Evolutionary conservation across 2,113 vertebrate species (phyloP), one percentile per base, ranked within the genome.

Genomic region (Stegastes partitus): DNA sequence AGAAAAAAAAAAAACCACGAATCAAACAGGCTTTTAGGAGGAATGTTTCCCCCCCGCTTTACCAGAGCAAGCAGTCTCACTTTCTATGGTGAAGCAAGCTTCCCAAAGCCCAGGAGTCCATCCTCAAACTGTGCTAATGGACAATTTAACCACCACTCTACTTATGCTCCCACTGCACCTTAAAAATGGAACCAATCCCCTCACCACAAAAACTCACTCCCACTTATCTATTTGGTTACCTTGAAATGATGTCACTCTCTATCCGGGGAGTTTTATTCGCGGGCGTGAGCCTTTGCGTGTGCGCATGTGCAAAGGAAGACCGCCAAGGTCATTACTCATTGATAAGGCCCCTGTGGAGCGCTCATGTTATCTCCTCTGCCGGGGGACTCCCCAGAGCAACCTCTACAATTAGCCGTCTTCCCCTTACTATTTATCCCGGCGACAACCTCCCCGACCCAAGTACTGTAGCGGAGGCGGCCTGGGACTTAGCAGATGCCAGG

Each of bases 241-340:
- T 68, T 23, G 31, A 61, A 64, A 73, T 88, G 81, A 90, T 86
- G 90, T 90, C 88, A 82, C 68, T 53, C 25, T 68, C 53, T 34
- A 22, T 66, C 44, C 45, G 1, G 77, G 57, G 66, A 82, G 74
- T 42, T 12, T 37, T 44, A 72, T 44, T 63, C 63, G 19, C 0
- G 3, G 54, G 61, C 54, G 18, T 50, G 75, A 53, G 56, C 75
- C 56, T 54, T 26, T 25, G 69, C 63, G 79, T 56, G 23, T 62
- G 50, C 23, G 42, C 21, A 44, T 59, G 77, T 68, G 66, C 47
- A 28, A 67, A 37, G 55, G 62, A 81, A 77, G 78, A 26, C 79
- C 63, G 64, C 56, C 81, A 74, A 88, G 90, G 91, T 92, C 90
- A 85, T 92, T 81, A 85, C 86, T 91, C 87, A 92, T 87, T 87